phyloP scores from a whole-genome alignment of 1,140 invertebrate species.

The Listronotus bonariensis region DNA sequence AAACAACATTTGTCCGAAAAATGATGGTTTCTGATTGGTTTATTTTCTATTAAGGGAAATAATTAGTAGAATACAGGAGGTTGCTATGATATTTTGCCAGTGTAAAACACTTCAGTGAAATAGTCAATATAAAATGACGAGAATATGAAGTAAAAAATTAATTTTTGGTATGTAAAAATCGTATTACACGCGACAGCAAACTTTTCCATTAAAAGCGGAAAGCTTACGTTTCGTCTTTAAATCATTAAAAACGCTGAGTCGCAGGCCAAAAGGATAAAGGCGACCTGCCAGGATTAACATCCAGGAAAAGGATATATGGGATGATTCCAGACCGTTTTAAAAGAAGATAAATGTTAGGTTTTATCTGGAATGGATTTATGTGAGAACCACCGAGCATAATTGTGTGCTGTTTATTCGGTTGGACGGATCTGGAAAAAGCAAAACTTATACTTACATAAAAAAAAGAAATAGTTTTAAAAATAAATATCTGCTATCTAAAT shows the following conservation, averaged over 20 bases:
- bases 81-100: no score
- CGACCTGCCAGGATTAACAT: constrained; percentile 44
- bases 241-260: constrained; percentile 45
- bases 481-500: no score
- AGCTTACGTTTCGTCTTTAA: constrained; percentile 32
- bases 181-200: constrained; percentile 9
- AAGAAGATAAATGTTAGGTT: constrained; percentile 44
- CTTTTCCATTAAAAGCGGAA: constrained; percentile 12
- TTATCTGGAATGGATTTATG: constrained; percentile 44
- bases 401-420: constrained; percentile 43
- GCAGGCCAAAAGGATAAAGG: constrained; percentile 32
- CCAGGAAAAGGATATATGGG: constrained; percentile 43
- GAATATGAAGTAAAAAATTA: no score
- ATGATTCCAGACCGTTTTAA: constrained; percentile 38
- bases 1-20: no score
- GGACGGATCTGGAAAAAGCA: constrained; percentile 13
- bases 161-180: not conserved
- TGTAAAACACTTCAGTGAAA: no score
- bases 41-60: no score
- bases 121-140: no score
- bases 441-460: no score
- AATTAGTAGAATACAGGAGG: no score
- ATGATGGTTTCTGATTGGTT: no score
- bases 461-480: no score
- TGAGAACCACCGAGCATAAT: constrained; percentile 42